phyloP scores from a whole-genome alignment of 1,140 invertebrate species.

The Conopomorpha cramerella region DNA sequence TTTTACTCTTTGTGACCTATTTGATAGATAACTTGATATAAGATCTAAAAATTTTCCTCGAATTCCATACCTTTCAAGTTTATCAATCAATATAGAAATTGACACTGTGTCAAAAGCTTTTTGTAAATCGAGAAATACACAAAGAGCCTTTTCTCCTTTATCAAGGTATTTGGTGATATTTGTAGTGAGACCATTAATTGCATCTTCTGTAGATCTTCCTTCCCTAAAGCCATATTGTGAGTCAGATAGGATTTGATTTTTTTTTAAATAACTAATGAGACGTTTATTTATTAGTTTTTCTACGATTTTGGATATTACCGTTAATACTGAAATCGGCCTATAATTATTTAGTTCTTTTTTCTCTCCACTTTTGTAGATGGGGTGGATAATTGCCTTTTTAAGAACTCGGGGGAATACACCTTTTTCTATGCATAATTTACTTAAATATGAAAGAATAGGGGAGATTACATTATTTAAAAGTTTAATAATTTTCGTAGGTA shows the following conservation, averaged over 20 bases:
- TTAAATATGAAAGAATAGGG: background rate
- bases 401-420: background rate
- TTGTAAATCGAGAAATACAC: background rate
- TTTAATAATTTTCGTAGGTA: slow-evolving; percentile 6
- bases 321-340: slow-evolving; percentile 1
- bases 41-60: background rate
- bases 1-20: background rate
- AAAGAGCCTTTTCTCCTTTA: background rate
- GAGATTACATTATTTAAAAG: slow-evolving; percentile 50
- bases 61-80: background rate
- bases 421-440: background rate
- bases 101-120: background rate
- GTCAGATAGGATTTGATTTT: background rate
- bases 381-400: background rate
- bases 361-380: background rate
- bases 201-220: background rate
- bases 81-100: background rate
- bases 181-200: background rate
- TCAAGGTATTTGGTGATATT: background rate
- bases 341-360: background rate
- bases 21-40: background rate
- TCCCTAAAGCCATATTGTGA: slow-evolving; percentile 1
- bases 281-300: slow-evolving; percentile 1
- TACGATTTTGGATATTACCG: slow-evolving; percentile 1
- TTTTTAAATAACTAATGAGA: background rate